Evolutionary conservation across 2,888 invertebrate genomes (phyloP), one percentile per base, ranked within the genome.

Genomic region (Athetis lepigone): DNA sequence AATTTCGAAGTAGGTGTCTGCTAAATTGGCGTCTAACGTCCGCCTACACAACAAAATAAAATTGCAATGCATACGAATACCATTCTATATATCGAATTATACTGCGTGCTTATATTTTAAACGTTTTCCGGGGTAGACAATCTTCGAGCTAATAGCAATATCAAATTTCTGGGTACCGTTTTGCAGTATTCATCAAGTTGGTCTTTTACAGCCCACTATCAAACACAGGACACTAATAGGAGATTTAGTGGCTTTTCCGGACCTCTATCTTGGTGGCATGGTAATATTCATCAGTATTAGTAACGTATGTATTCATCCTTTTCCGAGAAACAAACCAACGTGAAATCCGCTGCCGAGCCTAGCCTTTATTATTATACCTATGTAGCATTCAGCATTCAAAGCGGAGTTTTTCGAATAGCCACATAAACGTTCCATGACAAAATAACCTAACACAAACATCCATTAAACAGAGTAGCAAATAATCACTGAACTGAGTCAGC

Each of bases 401-500:
- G 40, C 18, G 19, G 43, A 54, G 42, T 63, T 42, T 37, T 42
- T 2, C 18, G 39, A 25, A 58, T 25, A 21, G 19, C 27, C 2
- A 43, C 18, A 33, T 33, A 25, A 29, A 54, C 6, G 19, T 6
- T 29, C 37, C 39, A 7, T 49, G 43, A 45, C 56, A 60, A 66
- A 66, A 56, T 23, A 21, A 33, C 52, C 52, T 36, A 64, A 57
- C 50, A 61, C 61, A 33, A 56, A 57, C 51, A 25, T 39, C 36
- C 57, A 72, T 72, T 58, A 67, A 46, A 42, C 56, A 51, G 33
- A 33, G 33, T 33, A 29, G 16, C 59, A 64, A 64, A 66, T 55
- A 77, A 67, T 71, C 60, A 67, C 65, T 66, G 40, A 79, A 69
- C 69, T 66, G 46, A 77, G 61, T 52, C 61, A 64, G 62, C 72